Conservation (phyloP, 2,797 vertebrate genomes). For the Mormyrops attenuatus region DNA sequence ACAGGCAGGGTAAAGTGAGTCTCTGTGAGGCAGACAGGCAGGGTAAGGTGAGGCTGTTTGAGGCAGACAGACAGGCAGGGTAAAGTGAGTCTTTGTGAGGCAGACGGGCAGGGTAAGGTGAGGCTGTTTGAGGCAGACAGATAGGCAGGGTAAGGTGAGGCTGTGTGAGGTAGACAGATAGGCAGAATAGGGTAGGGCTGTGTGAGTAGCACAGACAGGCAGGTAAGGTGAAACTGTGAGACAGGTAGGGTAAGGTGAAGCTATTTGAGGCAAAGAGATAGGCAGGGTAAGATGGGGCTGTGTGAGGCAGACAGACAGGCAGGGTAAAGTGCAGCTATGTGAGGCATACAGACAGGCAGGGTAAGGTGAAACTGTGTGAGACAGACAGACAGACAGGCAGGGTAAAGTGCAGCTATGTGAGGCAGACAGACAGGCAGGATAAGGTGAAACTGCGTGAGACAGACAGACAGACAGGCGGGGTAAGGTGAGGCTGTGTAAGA, state of each 20-base stretch:
- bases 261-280: not conserved
- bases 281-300: not conserved
- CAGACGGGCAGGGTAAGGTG: not conserved
- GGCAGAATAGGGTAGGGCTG: not conserved
- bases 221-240: not conserved
- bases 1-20: not conserved
- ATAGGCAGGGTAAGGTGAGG: not conserved
- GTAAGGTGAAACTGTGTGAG: not conserved
- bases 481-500: not conserved
- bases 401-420: too few relatives aligned
- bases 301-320: not conserved
- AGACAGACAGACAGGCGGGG: not conserved
- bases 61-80: not conserved
- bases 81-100: not conserved
- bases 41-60: not conserved
- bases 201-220: not conserved
- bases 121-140: not conserved
- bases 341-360: not conserved
- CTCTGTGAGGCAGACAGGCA: not conserved
- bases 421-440: not conserved
- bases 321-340: not conserved
- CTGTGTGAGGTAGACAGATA: not conserved
- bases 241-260: not conserved
- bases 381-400: not conserved
- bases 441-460: accelerated